These are phyloP conservation scores for Drosophila ogumai DNA, from an alignment of 1,140 invertebrate species.

Conservation along the genomic window DNA sequence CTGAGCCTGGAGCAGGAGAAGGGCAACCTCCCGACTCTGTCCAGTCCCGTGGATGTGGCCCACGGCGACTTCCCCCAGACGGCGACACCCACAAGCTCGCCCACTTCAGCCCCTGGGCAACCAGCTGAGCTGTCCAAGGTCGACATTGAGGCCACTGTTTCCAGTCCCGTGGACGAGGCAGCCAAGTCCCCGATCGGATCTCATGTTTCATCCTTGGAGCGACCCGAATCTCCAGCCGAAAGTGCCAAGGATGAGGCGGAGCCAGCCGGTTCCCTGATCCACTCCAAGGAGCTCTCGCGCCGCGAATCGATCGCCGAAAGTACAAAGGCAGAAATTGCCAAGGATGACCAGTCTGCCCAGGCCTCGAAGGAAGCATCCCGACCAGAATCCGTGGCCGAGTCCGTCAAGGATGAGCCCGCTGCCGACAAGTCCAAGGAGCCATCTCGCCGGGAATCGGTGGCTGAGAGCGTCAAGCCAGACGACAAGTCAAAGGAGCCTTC, in stretches of 20 bases:
- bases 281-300: slow-evolving; percentile 42
- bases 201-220: not conserved
- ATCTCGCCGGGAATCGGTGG: slow-evolving; percentile 39
- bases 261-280: slow-evolving; percentile 21
- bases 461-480: slow-evolving; percentile 24
- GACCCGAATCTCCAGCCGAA: slow-evolving; percentile 41
- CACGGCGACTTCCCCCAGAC: slow-evolving; percentile 34
- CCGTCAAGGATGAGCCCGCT: not conserved
- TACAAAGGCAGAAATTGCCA: slow-evolving; percentile 30
- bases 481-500: slow-evolving; percentile 31
- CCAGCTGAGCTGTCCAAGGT: slow-evolving; percentile 28
- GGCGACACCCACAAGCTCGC: slow-evolving; percentile 24
- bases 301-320: slow-evolving; percentile 43
- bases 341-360: slow-evolving; percentile 12
- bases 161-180: slow-evolving; percentile 39
- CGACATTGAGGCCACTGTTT: slow-evolving; percentile 15
- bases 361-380: slow-evolving; percentile 5
- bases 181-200: slow-evolving; percentile 19
- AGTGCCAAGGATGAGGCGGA: slow-evolving; percentile 48
- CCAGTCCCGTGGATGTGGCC: slow-evolving; percentile 39
- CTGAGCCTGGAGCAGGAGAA: slow-evolving; percentile 6
- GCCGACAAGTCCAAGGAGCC: slow-evolving; percentile 27
- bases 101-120: not conserved
- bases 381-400: slow-evolving; percentile 14
- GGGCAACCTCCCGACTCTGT: slow-evolving; percentile 20